phyloP scores from a whole-genome alignment of 2,888 invertebrate genomes.

The Halocaridina rubra region DNA sequence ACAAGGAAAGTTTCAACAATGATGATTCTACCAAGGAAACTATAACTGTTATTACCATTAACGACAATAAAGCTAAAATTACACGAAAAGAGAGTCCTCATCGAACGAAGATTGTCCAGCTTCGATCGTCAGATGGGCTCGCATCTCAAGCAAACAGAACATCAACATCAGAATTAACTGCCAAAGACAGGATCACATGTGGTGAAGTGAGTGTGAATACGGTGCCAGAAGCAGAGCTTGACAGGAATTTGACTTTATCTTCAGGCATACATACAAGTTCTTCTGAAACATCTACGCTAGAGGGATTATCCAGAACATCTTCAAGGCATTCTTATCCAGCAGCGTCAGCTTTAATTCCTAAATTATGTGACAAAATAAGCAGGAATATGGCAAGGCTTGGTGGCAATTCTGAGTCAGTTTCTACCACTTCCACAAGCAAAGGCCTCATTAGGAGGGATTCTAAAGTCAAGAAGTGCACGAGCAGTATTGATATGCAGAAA shows the following conservation, averaged over 20 bases:
- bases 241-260: neutral
- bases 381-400: slow-evolving; percentile 20
- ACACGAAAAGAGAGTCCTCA: neutral
- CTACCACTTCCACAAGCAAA: neutral
- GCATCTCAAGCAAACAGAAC: neutral
- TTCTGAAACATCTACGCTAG: neutral
- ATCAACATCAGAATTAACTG: neutral
- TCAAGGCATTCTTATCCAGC: slow-evolving; percentile 37
- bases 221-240: neutral
- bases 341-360: slow-evolving; percentile 3
- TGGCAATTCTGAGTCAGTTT: neutral
- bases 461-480: neutral
- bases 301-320: neutral
- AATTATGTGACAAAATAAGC: slow-evolving; percentile 26
- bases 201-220: neutral
- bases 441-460: neutral
- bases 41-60: slow-evolving; percentile 46
- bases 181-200: neutral
- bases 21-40: neutral
- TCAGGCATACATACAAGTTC: neutral
- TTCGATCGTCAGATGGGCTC: neutral
- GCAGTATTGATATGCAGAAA: neutral
- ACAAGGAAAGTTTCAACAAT: neutral
- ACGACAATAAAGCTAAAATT: slow-evolving; percentile 27
- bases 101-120: slow-evolving; percentile 1